Evolutionary conservation across 2,797 vertebrate species (phyloP).

Genomic region (Vipera ursinii): DNA sequence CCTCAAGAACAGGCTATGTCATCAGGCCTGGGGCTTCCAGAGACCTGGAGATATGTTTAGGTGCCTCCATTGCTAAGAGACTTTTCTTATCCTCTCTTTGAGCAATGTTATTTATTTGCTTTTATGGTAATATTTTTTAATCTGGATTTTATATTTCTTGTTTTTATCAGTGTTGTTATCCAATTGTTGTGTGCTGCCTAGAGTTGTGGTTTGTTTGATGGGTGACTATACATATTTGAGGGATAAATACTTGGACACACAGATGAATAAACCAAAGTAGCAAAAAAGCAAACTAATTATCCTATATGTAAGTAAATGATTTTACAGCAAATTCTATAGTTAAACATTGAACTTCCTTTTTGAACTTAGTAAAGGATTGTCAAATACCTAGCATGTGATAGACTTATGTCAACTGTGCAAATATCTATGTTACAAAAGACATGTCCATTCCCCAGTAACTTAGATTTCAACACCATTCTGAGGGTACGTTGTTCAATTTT

Average conservation of each 20-base stretch:
- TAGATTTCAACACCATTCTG: not conserved
- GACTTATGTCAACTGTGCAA: not conserved
- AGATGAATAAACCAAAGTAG: not conserved
- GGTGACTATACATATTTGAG: not conserved
- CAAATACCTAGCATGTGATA: not conserved
- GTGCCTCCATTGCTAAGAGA: not conserved
- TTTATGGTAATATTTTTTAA: not conserved
- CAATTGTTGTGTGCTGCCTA: not conserved
- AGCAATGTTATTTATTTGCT: not conserved
- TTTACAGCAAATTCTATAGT: not conserved
- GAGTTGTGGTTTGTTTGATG: not conserved
- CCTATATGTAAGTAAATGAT: not conserved
- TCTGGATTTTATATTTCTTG: not conserved
- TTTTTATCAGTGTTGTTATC: not conserved
- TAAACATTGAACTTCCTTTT: not conserved
- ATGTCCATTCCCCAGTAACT: not conserved
- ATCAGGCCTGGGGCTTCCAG: not conserved
- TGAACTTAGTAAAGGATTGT: not conserved
- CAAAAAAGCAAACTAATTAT: not conserved
- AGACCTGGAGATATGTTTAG: not conserved
- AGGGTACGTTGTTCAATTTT: not conserved
- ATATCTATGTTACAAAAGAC: not conserved
- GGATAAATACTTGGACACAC: not conserved
- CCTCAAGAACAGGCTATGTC: not conserved
- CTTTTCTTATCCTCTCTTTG: not conserved